Evolutionary conservation across 2,797 vertebrate species (phyloP), one percentile per base, ranked within the genome.

Genomic region (Sebastes oblongus): DNA sequence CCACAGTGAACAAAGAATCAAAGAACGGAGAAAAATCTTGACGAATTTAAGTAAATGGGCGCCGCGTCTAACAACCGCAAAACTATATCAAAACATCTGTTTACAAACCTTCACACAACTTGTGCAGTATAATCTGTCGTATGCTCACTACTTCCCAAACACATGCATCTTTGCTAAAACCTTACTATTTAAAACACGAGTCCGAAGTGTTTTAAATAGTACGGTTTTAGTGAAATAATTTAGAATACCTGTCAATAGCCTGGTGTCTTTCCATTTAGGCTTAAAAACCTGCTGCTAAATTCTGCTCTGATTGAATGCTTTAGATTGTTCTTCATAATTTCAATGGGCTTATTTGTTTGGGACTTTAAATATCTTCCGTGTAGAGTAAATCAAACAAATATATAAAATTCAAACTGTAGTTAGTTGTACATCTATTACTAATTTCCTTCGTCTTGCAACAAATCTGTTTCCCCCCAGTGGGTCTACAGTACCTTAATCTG

Each of bases 381-480:
- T 9, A 34, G 46, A 36, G 10, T 14, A 32, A 72, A 27, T 77
- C 20, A 58, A 78, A 36, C 39, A 73, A 39, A 67, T 18, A 32
- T 13, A 32, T 75, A 8, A 54, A 30, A 55, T 13, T 68, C 32
- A 56, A 75, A 68, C 42, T 46, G 34, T 36, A 39, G 22, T 52
- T 56, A 58, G 64, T 58, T 84, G 5, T 30, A 36, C 58, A 30
- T 55, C 25, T 65, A n/a, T 34, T 30, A 30, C 22, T 42, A 66
- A 60, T 78, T 75, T 68, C 4, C 29, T 18, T 88, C 39, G 30
- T 85, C 60, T 59, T 66, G 72, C 70, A 68, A 42, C 8, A 27
- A 46, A 54, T 66, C 64, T 42, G 39, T 64, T 81, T 87, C 50
- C 77, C 72, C 72, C 6, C 42, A 42, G 55, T 27, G 25, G 29